Evolutionary conservation across 1,140 invertebrate genomes (phyloP).

Genomic region (Eumeta japonica): DNA sequence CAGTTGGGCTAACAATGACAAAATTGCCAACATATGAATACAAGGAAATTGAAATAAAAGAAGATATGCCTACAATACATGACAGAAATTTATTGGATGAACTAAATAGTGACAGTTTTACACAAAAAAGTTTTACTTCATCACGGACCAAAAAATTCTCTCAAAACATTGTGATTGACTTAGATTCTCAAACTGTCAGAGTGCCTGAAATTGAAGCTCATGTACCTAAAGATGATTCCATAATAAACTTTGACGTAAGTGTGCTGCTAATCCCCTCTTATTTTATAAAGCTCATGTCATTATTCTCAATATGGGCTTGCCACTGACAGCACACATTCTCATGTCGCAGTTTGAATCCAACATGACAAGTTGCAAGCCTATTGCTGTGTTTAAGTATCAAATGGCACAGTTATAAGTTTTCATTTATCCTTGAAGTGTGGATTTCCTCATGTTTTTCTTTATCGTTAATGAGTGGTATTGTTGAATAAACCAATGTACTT

Average conservation of each 20-base stretch:
- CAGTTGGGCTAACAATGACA: constrained; percentile 49
- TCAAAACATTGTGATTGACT: constrained; percentile 53
- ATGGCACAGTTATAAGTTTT: too few relatives aligned
- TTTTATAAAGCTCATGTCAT: too few relatives aligned
- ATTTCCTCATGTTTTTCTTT: too few relatives aligned
- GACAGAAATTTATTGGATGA: constrained; percentile 50
- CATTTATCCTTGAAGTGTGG: too few relatives aligned
- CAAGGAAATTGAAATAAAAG: constrained; percentile 47
- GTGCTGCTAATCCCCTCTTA: too few relatives aligned
- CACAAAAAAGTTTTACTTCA: constrained; percentile 46
- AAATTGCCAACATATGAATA: constrained; percentile 53
- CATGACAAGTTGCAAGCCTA: too few relatives aligned
- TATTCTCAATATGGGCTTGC: neutral
- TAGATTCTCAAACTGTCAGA: constrained; percentile 46
- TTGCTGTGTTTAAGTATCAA: too few relatives aligned
- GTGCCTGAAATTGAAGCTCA: constrained; percentile 40
- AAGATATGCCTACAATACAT: constrained; percentile 56
- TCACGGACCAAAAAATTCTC: constrained; percentile 43
- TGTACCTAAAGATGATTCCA: constrained; percentile 40
- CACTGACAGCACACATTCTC: neutral
- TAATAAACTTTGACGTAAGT: constrained; percentile 52
- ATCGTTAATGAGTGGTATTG: too few relatives aligned
- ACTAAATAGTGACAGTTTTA: constrained; percentile 47
- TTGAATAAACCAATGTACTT: too few relatives aligned
- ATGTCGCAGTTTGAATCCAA: too few relatives aligned